phyloP scores from a whole-genome alignment of 1,140 invertebrate genomes.

The Epicauta chinensis region DNA sequence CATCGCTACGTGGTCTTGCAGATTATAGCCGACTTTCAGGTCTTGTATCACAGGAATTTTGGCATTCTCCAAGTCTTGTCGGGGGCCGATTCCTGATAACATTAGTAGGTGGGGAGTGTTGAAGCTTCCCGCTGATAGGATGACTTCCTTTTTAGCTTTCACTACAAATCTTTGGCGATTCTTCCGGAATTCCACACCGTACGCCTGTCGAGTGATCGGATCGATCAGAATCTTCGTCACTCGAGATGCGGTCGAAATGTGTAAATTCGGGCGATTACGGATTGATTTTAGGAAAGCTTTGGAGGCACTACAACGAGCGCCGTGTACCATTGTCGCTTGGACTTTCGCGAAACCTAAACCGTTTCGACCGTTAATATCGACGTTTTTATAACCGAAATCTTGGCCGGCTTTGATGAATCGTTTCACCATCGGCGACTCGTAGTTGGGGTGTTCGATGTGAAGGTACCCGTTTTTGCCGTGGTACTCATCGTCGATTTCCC shows the following conservation, averaged over 20 bases:
- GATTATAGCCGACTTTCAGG: conserved; percentile 71
- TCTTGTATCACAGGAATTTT: conserved; percentile 64
- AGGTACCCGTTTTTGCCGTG: conserved; percentile 54
- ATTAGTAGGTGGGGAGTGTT: conserved; percentile 89
- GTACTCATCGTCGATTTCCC: conserved; percentile 36
- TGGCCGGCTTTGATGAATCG: conserved; percentile 60
- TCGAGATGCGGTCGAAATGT: conserved; percentile 59
- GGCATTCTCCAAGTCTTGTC: conserved; percentile 62
- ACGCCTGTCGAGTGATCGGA: conserved; percentile 50
- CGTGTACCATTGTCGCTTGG: conserved; percentile 63
- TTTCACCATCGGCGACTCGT: conserved; percentile 52
- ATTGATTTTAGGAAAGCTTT: conserved; percentile 62
- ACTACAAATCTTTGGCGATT: conserved; percentile 64
- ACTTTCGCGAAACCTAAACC: conserved; percentile 48
- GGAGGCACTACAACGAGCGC: conserved; percentile 61
- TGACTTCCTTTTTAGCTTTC: conserved; percentile 74
- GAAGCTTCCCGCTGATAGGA: conserved; percentile 78
- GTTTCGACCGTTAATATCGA: conserved; percentile 55
- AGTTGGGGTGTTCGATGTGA: conserved; percentile 59
- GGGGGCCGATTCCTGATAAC: conserved; percentile 85
- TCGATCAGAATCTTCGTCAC: conserved; percentile 63
- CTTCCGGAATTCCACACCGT: conserved; percentile 66
- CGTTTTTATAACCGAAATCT: conserved; percentile 64
- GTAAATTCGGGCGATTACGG: conserved; percentile 58
- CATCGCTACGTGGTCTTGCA: conserved; percentile 84